Conservation (phyloP, 64 coral and sea anemone species). For the Montipora sp. region DNA sequence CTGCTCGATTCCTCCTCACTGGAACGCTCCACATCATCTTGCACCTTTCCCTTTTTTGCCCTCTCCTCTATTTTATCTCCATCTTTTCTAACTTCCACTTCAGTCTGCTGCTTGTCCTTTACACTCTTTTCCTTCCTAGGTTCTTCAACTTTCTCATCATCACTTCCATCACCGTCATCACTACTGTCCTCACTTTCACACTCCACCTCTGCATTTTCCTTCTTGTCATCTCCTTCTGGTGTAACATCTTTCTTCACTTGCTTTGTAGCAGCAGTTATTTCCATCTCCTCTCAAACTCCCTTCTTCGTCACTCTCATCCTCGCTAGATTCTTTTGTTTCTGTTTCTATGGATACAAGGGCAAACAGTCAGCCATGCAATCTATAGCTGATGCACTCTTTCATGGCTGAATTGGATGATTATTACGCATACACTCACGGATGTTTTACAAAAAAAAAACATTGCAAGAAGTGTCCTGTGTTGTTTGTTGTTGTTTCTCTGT, state of each 20-base stretch:
- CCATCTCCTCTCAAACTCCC: constrained; percentile 38
- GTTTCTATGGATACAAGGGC: not conserved
- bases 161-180: not conserved
- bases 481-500: too few relatives aligned
- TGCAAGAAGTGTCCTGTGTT: too few relatives aligned
- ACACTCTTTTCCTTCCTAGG: constrained; percentile 11
- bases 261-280: constrained; percentile 21
- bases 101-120: constrained; percentile 55
- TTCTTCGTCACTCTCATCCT: not conserved
- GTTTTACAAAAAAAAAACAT: too few relatives aligned
- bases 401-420: too few relatives aligned
- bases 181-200: constrained; percentile 9
- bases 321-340: not conserved
- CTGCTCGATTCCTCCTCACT: constrained; percentile 46
- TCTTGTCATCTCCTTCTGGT: constrained; percentile 39
- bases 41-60: not conserved
- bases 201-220: constrained; percentile 31
- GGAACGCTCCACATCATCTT: constrained; percentile 20
- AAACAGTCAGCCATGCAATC: too few relatives aligned
- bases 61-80: not conserved
- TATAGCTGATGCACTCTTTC: too few relatives aligned
- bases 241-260: not conserved
- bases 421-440: too few relatives aligned
- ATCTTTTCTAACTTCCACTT: not conserved
- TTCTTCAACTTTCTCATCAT: not conserved